These are phyloP conservation scores for Gephyroberyx darwinii DNA, from an alignment of 2,797 vertebrate genomes.

Conservation along the genomic window DNA sequence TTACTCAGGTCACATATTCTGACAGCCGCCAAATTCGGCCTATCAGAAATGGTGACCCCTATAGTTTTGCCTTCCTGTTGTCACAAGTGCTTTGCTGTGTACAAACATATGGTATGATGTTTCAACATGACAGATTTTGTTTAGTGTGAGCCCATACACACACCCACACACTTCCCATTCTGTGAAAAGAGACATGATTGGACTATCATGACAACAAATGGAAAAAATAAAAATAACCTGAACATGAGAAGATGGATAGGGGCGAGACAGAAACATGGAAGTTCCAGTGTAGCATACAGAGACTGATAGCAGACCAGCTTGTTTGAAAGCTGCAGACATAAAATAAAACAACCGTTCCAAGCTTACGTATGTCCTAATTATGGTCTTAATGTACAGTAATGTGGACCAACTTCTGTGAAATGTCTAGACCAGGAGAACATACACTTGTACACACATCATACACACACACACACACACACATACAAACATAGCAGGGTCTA, in stretches of 20 bases:
- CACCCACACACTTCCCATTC: constrained; percentile 20
- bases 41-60: no score
- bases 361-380: constrained; percentile 15
- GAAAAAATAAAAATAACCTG: background rate
- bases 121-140: no score
- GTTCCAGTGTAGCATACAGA: background rate
- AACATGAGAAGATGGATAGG: background rate
- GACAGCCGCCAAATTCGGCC: no score
- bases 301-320: background rate
- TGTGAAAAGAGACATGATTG: background rate
- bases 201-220: background rate
- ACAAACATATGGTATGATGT: no score
- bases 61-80: no score
- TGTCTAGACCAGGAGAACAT: constrained; percentile 13
- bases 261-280: background rate
- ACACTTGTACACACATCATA: constrained; percentile 9
- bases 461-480: constrained; percentile 22
- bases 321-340: constrained; percentile 6
- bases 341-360: background rate
- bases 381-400: background rate
- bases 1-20: no score
- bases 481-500: constrained; percentile 29
- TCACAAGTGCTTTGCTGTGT: no score
- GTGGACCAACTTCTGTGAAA: constrained; percentile 27
- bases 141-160: background rate